Base-by-base conservation (phyloP, 2,888 invertebrate genomes). In the Ctenicera cuprea region DNA sequence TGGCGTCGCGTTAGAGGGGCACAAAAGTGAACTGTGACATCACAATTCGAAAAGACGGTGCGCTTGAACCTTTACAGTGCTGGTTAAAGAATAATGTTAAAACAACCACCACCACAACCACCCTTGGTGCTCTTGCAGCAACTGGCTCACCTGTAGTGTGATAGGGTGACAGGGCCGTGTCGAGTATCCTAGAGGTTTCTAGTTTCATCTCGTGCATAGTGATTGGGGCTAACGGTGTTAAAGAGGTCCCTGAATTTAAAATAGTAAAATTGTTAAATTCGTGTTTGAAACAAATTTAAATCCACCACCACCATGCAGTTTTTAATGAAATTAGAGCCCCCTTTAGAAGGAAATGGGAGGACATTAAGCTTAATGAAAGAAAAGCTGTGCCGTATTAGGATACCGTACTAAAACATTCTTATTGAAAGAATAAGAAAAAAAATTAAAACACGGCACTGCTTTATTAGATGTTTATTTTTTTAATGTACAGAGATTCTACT, bases 181-280 rank as follows among this genome's bases (percentile, higher is more conserved):
- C 92, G 87, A 92, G 88, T 79, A 92, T 88, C 81, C 88, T 87
- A 62, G 86, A 80, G 83, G 90, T 87, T 86, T 90, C 91, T 83
- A 92, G 88, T 89, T 93, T 93, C 89, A 93, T 91, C 87, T 93
- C 93, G 88, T 93, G 93, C 91, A 93, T 92, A 86, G 90, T 92
- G 86, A 93, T 91, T 80, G 93, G 93, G 80, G 93, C 92, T 86
- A 93, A 88, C 80, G 93, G 92, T 82, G 93, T 92, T 87, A 93
- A 88, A 79, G 92, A 90, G 86, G 90, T 90, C 87, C 91, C 91
- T 89, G 80, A 71, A 81, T 83, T 77, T 79, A 71, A 76, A 78
- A 73, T 67, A 41, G 20, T 26, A 26, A 3, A 26, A 22, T 26
- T 38, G 57, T 66, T 66, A 61, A 30, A n/a, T 20, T 50, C 7